Conservation (phyloP, 1,140 invertebrate species). For the Apocrypta bakeri region DNA sequence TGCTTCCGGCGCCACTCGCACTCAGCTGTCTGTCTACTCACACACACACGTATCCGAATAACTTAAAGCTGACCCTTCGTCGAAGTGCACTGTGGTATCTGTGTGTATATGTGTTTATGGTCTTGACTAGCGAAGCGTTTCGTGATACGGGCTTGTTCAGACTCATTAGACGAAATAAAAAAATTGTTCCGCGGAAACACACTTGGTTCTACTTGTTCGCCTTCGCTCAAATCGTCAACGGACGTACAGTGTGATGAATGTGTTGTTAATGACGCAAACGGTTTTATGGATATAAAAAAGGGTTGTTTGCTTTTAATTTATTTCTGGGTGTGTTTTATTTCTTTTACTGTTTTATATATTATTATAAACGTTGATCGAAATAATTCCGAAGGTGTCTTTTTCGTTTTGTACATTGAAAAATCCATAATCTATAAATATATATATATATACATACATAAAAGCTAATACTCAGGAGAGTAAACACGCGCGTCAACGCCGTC, state of each 20-base stretch:
- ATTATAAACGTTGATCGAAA: too few relatives aligned
- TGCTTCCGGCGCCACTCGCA: conserved; percentile 35
- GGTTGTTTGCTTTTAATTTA: background rate
- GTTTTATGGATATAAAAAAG: background rate
- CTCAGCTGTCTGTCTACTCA: background rate
- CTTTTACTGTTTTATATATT: background rate
- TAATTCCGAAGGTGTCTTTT: too few relatives aligned
- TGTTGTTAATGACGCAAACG: background rate
- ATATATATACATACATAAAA: background rate
- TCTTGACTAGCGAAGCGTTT: background rate
- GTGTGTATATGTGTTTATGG: background rate
- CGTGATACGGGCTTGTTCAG: background rate
- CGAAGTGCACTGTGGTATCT: background rate
- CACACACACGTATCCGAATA: background rate
- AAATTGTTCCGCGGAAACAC: background rate
- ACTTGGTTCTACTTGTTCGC: background rate
- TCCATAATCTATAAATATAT: background rate
- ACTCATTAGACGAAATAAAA: background rate
- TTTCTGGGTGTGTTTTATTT: background rate
- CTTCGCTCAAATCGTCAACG: background rate
- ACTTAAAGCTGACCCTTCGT: conserved; percentile 11
- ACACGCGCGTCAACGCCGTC: background rate
- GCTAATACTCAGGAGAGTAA: background rate
- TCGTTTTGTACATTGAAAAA: too few relatives aligned
- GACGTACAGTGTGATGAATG: background rate